Conservation (phyloP, 2,797 vertebrate genomes). For the Arnoldichthys spilopterus region DNA sequence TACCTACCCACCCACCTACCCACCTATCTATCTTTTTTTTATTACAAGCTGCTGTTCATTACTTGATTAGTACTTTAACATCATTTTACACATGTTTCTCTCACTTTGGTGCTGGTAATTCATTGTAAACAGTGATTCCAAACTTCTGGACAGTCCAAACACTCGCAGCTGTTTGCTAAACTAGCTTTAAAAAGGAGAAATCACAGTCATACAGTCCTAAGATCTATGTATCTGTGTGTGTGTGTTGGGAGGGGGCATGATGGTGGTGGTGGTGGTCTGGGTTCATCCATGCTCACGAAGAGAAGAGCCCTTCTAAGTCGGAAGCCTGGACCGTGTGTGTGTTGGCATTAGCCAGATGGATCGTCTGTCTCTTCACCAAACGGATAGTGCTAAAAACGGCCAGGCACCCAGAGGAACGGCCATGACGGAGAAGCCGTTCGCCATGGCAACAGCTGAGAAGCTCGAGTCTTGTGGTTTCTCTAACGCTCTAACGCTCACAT, state of each 20-base stretch:
- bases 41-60: too few relatives aligned
- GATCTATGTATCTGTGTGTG: background rate
- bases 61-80: too few relatives aligned
- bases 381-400: conserved; percentile 21
- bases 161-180: too few relatives aligned
- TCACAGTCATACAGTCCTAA: too few relatives aligned
- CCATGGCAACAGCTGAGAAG: conserved; percentile 19
- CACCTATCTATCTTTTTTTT: too few relatives aligned
- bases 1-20: too few relatives aligned
- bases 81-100: too few relatives aligned
- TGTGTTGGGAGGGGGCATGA: conserved; percentile 52
- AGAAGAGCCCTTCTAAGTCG: conserved; percentile 22
- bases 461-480: conserved; percentile 10
- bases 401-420: conserved; percentile 31
- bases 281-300: background rate
- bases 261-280: too few relatives aligned
- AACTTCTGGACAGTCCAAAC: too few relatives aligned
- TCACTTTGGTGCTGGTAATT: too few relatives aligned
- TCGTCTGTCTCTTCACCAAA: conserved; percentile 12
- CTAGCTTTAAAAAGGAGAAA: too few relatives aligned
- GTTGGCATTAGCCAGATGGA: conserved; percentile 36
- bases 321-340: conserved; percentile 26
- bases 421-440: background rate
- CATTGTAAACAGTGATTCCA: too few relatives aligned
- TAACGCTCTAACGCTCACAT: background rate